Evolutionary conservation across 2,888 invertebrate species (phyloP).

Genomic region (Oscheius sp.): DNA sequence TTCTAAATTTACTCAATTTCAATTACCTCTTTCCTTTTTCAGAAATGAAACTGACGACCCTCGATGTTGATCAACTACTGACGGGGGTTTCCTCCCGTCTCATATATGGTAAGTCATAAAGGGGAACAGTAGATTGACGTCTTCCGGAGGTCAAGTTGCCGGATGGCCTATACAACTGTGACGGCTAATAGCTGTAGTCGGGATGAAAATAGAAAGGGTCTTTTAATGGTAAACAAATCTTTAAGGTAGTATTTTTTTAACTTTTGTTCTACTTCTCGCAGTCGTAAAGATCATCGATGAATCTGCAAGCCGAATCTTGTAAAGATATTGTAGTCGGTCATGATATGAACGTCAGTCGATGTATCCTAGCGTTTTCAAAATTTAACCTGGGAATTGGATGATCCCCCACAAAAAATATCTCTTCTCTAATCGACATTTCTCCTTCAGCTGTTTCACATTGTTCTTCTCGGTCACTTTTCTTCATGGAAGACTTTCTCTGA

Average conservation of each 20-base stretch:
- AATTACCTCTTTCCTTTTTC: neutral
- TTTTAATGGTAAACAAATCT: neutral
- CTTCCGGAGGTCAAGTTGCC: neutral
- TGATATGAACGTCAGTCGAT: too few species aligned
- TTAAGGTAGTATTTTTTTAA: neutral
- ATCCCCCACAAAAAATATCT: too few species aligned
- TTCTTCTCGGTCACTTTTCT: too few species aligned
- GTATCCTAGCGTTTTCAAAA: too few species aligned
- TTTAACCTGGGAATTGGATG: too few species aligned
- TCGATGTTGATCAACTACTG: constrained; percentile 29
- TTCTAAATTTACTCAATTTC: neutral
- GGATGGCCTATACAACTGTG: neutral
- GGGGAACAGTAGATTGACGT: neutral
- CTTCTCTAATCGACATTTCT: too few species aligned
- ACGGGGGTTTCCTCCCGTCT: constrained; percentile 27
- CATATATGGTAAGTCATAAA: constrained; percentile 20
- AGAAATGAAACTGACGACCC: constrained; percentile 22
- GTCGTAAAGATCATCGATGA: neutral
- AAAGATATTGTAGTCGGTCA: too few species aligned
- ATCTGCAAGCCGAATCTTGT: too few species aligned
- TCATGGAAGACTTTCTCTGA: too few species aligned
- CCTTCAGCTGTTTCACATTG: too few species aligned
- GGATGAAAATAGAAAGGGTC: too few species aligned
- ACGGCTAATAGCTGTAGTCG: too few species aligned
- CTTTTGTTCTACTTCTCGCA: neutral